Evolutionary conservation across 1,140 invertebrate species (phyloP), one percentile per base, ranked within the genome.

Genomic region (Bombus affinis): DNA sequence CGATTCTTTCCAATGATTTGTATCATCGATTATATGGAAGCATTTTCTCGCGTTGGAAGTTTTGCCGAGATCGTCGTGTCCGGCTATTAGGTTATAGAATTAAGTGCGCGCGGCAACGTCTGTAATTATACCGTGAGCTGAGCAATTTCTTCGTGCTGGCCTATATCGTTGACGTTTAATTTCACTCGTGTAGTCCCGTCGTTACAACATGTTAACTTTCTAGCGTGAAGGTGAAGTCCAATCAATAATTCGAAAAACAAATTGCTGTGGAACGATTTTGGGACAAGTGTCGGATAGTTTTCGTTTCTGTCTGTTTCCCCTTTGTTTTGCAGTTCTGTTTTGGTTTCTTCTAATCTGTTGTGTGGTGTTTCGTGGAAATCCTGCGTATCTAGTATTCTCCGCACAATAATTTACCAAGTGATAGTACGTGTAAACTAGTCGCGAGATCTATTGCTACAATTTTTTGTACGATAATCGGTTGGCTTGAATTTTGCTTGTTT

Each of bases 141-240:
- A 81, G 76, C 72, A 89, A 89, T 86, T 89, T 79, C 85, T 85
- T 78, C 25, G 42, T 78, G 83, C 78, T 62, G 72, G 66, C 77
- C 85, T 77, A 85, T 77, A 85, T 86, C 81, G 77, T 89, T 89
- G 88, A 89, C 80, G 81, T 89, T 85, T 83, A 86, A 89, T 89
- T 89, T 89, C 68, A 72, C 68, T 53, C 62, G 75, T 77, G 87
- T 76, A 88, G 74, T 62, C 35, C 75, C 65, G 84, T 73, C 80
- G 84, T 89, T 89, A 72, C 66, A 57, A 68, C 80, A 35, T 66
- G 47, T 44, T 83, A 77, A 85, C 88, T 86, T 89, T 89, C 87
- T 72, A 83, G 78, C 87, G 53, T 76, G 84, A 62, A 89, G 77
- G 70, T 73, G 81, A 89, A 81, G 88, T 70, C 57, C 65, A 82